Base-by-base conservation (phyloP, 92 coral and sea anemone species). In the Galaxea fascicularis region DNA sequence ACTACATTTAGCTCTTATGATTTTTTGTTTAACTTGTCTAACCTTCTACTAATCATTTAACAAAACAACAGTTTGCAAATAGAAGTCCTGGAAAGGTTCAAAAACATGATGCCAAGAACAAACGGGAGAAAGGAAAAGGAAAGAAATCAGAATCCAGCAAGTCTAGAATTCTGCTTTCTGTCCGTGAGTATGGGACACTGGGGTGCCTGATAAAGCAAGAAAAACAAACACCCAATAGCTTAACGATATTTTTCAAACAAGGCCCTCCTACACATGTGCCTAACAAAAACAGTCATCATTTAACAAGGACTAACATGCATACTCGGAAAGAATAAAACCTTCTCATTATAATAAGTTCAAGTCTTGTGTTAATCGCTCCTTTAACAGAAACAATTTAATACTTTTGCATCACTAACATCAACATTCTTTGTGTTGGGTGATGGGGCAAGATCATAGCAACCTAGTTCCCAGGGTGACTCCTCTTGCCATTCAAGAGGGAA, bases 121-220 rank as follows among this genome's bases (percentile, higher is more conserved):
- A 82, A 82, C 65, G 60, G 45, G 78, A 82, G 46, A 82, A 82
- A 70, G 70, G 65, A 60, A 82, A 82, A 52, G 27, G 78, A 71
- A 54, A 27, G 35, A 82, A 82, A 71, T 58, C 86, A n/a, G 69
- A 70, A 56, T 82, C 86, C 78, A 82, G 77, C 77, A 82, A 56
- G 86, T 39, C 78, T 70, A 59, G 78, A 82, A 71, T 82, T 71
- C 58, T 82, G 10, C 60, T 17, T 66, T 45, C 62, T 79, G 44
- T 67, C 63, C 66, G 84, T 79, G 84, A 79, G 84, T 79, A 79
- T 79, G 21, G 31, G 65, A 26, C 24, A 0, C 56, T 20, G 13
- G 14, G 66, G 8, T 52, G 64, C 22, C 14, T 4, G 21, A 26
- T 51, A 18, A 1, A 54, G 17, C 25, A 56, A 58, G 15, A 31